Conservation (phyloP, 2,113 vertebrate species). For the Gambusia affinis region DNA sequence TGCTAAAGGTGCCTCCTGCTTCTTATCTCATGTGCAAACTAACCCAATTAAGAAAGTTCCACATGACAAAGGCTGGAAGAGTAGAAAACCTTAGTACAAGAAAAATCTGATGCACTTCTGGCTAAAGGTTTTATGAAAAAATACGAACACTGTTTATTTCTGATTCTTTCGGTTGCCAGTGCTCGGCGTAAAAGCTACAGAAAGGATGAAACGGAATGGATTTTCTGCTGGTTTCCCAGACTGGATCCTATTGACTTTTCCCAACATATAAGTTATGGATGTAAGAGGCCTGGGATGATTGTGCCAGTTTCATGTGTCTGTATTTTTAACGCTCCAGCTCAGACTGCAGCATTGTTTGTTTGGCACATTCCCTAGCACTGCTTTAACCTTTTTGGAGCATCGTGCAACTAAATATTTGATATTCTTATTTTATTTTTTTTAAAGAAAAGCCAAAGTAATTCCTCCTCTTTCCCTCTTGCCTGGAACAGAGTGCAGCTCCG, state of each 20-base stretch:
- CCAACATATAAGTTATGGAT: slow-evolving; percentile 39
- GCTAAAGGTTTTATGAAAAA: background rate
- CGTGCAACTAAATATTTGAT: slow-evolving; percentile 45
- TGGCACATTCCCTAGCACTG: slow-evolving; percentile 17
- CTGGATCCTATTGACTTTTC: slow-evolving; percentile 22
- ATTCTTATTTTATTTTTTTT: slow-evolving; percentile 43
- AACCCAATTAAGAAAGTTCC: background rate
- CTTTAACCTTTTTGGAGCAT: slow-evolving; percentile 25
- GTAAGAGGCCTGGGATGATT: slow-evolving; percentile 15
- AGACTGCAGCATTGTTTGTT: slow-evolving; percentile 6
- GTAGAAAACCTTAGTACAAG: background rate
- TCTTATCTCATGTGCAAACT: background rate
- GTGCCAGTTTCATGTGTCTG: slow-evolving; percentile 15
- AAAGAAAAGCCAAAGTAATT: slow-evolving; percentile 26
- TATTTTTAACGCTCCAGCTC: slow-evolving; percentile 30
- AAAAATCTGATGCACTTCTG: background rate
- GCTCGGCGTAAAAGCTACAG: slow-evolving; percentile 1
- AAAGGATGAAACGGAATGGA: slow-evolving; percentile 19
- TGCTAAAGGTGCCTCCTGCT: background rate
- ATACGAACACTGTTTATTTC: background rate
- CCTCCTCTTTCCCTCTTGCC: slow-evolving; percentile 16
- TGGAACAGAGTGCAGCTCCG: slow-evolving; percentile 26
- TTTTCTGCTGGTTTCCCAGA: slow-evolving; percentile 13
- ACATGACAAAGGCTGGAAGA: background rate
- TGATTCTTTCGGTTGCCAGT: background rate